These are phyloP conservation scores for Forbesichthys papilliferus DNA, from an alignment of 2,113 vertebrate species.

Conservation along the genomic window DNA sequence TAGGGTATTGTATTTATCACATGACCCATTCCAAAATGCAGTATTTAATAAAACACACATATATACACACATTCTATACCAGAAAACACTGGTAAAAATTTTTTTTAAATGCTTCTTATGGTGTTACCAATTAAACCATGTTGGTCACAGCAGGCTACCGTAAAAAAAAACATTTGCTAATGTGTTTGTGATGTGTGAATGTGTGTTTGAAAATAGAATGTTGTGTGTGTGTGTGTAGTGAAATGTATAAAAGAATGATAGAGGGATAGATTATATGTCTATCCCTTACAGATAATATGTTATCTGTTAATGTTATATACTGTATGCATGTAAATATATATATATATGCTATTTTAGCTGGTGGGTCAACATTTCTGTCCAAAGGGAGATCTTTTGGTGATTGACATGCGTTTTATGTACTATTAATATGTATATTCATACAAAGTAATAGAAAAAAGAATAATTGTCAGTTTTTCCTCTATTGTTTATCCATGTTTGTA, in stretches of 20 bases:
- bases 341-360: neutral
- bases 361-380: neutral
- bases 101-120: neutral
- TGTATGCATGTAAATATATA: too few relatives aligned
- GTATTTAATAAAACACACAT: too few relatives aligned
- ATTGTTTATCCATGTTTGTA: neutral
- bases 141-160: neutral
- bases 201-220: neutral
- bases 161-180: neutral
- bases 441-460: conserved; percentile 9
- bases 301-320: neutral
- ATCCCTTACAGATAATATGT: neutral
- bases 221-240: neutral
- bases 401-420: neutral
- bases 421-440: neutral
- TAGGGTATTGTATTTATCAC: too few relatives aligned
- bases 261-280: neutral
- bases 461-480: neutral
- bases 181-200: neutral
- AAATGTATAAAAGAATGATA: conserved; percentile 5
- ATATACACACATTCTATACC: too few relatives aligned
- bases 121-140: neutral
- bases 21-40: too few relatives aligned
- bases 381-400: neutral
- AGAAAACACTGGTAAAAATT: too few relatives aligned